Evolutionary conservation across 2,888 invertebrate species (phyloP), one percentile per base, ranked within the genome.

Genomic region (Noctua pronuba): DNA sequence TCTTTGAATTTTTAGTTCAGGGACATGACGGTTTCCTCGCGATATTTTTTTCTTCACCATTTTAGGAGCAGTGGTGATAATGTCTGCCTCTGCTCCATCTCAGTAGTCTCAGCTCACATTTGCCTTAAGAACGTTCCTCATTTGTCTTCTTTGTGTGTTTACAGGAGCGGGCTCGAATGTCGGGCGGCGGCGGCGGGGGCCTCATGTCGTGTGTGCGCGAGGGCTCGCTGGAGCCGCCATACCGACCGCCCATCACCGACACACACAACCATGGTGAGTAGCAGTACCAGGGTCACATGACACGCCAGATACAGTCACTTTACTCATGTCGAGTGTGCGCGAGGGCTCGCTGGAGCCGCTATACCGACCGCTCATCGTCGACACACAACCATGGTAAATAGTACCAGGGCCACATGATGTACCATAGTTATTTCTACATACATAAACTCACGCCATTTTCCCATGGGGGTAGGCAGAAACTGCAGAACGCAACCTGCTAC

Each of bases 151-250:
- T 16, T 76, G 38, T 79, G 67, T 88, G 77, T 91, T 58, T 91
- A 81, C 94, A 92, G 96, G 94, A 85, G 90, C 93, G 92, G 92
- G 94, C 95, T 93, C 96, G 96, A 92, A 95, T 95, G 94, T 96
- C 96, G 92, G 97, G 96, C 91, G 96, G 96, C 90, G 97, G 96
- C 88, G 97, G 97, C 91, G 96, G 97, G 88, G 97, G 97, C 91
- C 97, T 98, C 92, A 98, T 98, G 98, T 98, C 97, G 94, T 97
- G 97, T 90, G 97, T 97, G 93, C 97, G 97, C 91, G 97, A 97
- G 91, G 97, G 97, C 93, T 97, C 97, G 87, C 96, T 97, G 90
- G 97, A 98, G 95, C 98, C 98, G 90, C 96, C 96, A 88, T 97
- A 97, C 92, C 97, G 97, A 93, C 97, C 95, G 95, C 97, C 97